A percentile compares a stretch with the other conserved stretches of the same genome.
Evolutionary conservation across 1,140 invertebrate genomes (phyloP).

Genomic region (Neoseiulus cucumeris): DNA sequence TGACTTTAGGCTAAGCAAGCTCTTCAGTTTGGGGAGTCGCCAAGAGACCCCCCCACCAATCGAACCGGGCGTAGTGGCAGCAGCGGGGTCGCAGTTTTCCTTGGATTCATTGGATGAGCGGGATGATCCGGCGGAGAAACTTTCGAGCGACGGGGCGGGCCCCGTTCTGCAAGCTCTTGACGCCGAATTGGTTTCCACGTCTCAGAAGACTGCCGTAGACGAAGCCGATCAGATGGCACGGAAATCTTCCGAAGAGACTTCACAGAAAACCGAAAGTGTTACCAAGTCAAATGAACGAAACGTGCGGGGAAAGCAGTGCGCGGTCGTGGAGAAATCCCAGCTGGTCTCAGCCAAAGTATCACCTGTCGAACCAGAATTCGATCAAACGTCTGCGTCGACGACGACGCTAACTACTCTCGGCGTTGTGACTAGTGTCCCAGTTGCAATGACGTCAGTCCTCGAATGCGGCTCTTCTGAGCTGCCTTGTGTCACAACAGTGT

Average conservation of each 20-base stretch:
- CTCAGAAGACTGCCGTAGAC: background rate
- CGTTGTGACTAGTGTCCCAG: background rate
- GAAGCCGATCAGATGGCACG: background rate
- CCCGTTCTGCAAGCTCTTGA: background rate
- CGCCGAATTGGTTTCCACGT: background rate
- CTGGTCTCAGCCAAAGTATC: background rate
- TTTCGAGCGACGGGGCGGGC: background rate
- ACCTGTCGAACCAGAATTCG: background rate
- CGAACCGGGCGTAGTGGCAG: background rate
- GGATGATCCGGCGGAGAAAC: background rate
- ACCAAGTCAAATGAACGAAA: background rate
- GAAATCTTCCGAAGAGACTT: background rate
- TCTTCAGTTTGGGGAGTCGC: background rate
- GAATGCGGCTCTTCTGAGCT: background rate
- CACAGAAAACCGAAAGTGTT: background rate
- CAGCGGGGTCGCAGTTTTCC: background rate
- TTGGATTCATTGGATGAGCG: background rate
- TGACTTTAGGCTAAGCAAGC: constrained; percentile 4
- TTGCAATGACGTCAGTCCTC: background rate
- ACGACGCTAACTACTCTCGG: background rate
- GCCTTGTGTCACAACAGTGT: background rate
- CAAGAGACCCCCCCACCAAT: background rate
- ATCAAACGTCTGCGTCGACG: background rate
- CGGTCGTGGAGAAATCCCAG: background rate
- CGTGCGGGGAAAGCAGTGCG: background rate